Conservation (phyloP, 2,888 invertebrate genomes). For the Acleris literana region DNA sequence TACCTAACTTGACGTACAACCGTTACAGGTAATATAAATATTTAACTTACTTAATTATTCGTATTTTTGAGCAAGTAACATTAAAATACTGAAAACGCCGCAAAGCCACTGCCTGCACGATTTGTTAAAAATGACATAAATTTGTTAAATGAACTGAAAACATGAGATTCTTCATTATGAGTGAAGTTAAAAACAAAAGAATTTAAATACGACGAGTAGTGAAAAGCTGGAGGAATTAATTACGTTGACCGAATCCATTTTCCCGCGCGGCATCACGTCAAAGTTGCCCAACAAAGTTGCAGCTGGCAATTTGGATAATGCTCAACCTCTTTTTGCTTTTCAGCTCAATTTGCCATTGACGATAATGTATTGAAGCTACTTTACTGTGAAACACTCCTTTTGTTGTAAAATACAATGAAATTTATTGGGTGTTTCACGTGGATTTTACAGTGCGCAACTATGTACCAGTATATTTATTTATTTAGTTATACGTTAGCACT, state of each 20-base stretch:
- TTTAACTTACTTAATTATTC: too few species aligned
- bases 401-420: constrained; percentile 12
- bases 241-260: constrained; percentile 30
- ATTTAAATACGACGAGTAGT: constrained; percentile 8
- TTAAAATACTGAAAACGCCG: too few species aligned
- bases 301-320: constrained; percentile 31
- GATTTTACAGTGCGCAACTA: background rate
- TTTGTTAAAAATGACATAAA: too few species aligned
- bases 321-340: constrained; percentile 31
- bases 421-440: constrained; percentile 2
- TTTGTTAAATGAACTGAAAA: too few species aligned
- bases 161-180: constrained; percentile 1
- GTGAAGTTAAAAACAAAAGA: background rate
- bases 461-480: too few species aligned
- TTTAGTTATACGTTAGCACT: too few species aligned
- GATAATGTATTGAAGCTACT: constrained; percentile 16
- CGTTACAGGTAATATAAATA: too few species aligned
- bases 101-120: too few species aligned
- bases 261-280: constrained; percentile 24
- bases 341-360: constrained; percentile 29
- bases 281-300: constrained; percentile 33
- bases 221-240: constrained; percentile 33
- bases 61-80: too few species aligned
- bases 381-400: constrained; percentile 3
- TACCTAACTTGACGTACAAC: too few species aligned